Base-by-base conservation (phyloP, 64 coral and sea anemone species). In the Orbicella faveolata region DNA sequence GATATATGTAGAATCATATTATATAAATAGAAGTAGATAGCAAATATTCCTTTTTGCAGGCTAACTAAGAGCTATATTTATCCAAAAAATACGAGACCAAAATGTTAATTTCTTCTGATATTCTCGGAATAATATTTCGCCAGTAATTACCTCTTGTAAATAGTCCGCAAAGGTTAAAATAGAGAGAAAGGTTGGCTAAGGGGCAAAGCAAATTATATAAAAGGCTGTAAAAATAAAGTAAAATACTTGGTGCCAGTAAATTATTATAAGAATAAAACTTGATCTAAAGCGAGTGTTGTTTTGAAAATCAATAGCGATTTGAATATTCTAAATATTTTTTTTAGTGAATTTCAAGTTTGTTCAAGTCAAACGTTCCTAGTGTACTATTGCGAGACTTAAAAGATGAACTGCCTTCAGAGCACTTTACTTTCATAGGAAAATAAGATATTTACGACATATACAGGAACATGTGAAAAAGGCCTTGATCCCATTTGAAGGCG, bases 271-370 rank as follows among this genome's bases (percentile, higher is more conserved):
- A 18, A 48, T 51, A 78, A 44, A 78, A 53, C 20, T 51, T 78
- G 8, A 10, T 52, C 20, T 53, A 21, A 44, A 48, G 37, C 8
- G 37, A 34, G 19, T 78, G 75, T 52, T 78, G 75, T 51, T 23
- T 70, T 4, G 10, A 25, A n/a, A 8, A 70, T 26, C 21, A 70
- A 70, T 26, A 26, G 33, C n/a, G 34, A 83, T 37, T 39, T 62
- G 79, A 84, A 84, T 84, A 69, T 84, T 63, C 62, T 84, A 84
- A 84, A 84, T 69, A 84, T 67, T 83, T 66, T 34, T 34, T 1
- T 36, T 36, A 36, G 80, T 6, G 79, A 61, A 59, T 33, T 30
- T 12, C 25, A 15, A 55, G 26, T 14, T 35, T 63, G 23, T 35
- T 63, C 10, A 37, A 19, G 30, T 63, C 17, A 11, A 33, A 39